These are phyloP conservation scores for Carettochelys insculpta DNA, from an alignment of 2,113 vertebrate genomes.

Conservation along the genomic window DNA sequence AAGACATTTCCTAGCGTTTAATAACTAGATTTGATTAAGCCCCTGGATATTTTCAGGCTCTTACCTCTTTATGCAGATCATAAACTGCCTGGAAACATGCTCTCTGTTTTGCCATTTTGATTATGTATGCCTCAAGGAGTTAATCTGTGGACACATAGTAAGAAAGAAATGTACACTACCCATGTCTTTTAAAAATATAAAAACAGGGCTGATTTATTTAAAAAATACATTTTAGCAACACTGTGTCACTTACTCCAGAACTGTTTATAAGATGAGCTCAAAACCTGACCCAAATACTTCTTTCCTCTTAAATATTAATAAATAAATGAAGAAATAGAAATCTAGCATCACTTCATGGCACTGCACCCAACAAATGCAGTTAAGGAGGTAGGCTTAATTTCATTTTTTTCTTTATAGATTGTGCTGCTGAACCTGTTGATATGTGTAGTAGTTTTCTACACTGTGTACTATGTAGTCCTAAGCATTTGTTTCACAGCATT, in stretches of 20 bases:
- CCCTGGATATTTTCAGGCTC: neutral
- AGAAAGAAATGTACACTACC: neutral
- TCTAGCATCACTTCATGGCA: neutral
- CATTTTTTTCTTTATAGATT: slow-evolving; percentile 68
- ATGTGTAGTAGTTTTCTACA: slow-evolving; percentile 83
- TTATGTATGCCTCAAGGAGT: neutral
- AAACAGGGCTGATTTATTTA: neutral
- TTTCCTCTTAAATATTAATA: neutral
- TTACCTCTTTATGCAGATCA: neutral
- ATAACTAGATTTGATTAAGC: neutral
- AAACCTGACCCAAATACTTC: neutral
- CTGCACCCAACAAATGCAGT: neutral
- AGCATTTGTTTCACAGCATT: slow-evolving; percentile 81
- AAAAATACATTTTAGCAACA: neutral
- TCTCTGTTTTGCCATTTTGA: neutral
- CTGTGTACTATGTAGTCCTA: slow-evolving; percentile 82
- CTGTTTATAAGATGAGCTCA: neutral
- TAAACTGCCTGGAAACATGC: neutral
- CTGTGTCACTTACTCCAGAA: neutral
- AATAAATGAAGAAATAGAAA: too few species aligned
- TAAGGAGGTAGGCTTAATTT: neutral
- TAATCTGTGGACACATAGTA: neutral
- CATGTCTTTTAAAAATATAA: neutral
- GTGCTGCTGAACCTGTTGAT: slow-evolving; percentile 81
- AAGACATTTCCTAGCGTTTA: neutral